These are phyloP conservation scores for Percopsis transmontana DNA, from an alignment of 2,113 vertebrate species.

Conservation along the genomic window DNA sequence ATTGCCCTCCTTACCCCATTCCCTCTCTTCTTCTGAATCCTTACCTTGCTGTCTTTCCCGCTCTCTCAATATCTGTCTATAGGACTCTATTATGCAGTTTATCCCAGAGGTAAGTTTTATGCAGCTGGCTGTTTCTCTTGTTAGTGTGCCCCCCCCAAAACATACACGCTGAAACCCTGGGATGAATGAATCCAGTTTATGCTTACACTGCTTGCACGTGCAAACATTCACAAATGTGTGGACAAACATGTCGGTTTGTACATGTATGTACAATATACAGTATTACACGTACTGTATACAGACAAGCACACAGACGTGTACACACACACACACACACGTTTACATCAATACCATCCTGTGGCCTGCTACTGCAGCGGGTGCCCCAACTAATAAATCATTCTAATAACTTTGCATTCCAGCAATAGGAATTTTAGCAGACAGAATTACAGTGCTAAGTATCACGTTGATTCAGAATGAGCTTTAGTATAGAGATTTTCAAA, in stretches of 20 bases:
- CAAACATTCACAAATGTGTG: background rate
- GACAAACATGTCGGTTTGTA: background rate
- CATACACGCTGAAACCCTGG: too few species aligned
- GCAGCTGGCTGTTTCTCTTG: conserved; percentile 45
- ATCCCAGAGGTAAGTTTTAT: conserved; percentile 67
- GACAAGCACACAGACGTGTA: background rate
- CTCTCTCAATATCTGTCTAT: background rate
- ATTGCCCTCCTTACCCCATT: background rate
- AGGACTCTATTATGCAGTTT: conserved; percentile 25
- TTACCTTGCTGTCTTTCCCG: background rate
- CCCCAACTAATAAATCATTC: conserved; percentile 52
- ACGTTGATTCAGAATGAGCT: conserved; percentile 61
- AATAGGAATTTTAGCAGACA: conserved; percentile 41
- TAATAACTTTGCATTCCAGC: conserved; percentile 40
- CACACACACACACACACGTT: background rate
- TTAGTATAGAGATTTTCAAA: conserved; percentile 40
- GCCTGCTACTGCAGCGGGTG: background rate
- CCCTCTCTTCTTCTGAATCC: background rate
- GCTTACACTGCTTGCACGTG: too few species aligned
- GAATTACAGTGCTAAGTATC: conserved; percentile 53
- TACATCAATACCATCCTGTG: conserved; percentile 7
- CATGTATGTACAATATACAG: background rate
- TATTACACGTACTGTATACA: background rate
- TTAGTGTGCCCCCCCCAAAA: too few species aligned
- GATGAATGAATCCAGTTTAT: too few species aligned